A percentile compares a stretch with the other conserved stretches of the same genome.
Evolutionary conservation across 1,140 invertebrate species (phyloP).

Genomic region (Bemisia tabaci): DNA sequence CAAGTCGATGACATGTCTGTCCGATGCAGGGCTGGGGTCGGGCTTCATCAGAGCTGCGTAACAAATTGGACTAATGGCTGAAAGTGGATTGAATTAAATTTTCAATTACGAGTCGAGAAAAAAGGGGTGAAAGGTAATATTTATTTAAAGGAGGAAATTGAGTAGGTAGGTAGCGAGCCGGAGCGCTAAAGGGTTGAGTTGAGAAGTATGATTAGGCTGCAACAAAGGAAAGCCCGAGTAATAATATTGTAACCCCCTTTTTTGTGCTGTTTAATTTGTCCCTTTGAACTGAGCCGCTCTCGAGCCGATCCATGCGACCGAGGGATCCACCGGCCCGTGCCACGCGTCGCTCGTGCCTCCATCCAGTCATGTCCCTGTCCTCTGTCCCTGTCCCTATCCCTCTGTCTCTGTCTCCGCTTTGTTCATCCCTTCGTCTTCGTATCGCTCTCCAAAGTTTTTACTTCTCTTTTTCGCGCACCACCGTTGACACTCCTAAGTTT

Average conservation of each 20-base stretch:
- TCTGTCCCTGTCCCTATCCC: neutral
- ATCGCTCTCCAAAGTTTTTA: neutral
- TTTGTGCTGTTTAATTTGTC: neutral
- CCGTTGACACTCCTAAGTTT: no score
- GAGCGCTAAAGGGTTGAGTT: neutral
- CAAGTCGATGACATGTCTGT: no score
- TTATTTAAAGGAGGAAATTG: neutral
- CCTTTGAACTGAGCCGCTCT: neutral
- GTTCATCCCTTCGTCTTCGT: neutral
- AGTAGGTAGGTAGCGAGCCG: neutral
- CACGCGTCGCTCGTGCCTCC: no score
- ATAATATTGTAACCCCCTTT: neutral
- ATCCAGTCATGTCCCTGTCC: neutral
- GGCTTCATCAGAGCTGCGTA: neutral
- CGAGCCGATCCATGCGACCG: neutral
- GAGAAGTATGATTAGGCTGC: neutral
- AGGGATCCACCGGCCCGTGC: neutral
- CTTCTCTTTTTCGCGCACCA: neutral
- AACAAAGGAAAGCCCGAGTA: neutral
- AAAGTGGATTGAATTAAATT: neutral
- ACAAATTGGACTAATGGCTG: neutral
- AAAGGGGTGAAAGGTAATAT: neutral
- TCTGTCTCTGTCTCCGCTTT: neutral
- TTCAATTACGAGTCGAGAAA: neutral
- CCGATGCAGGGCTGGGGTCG: no score